Conservation (phyloP, 2,797 vertebrate species). For the Oryzias sinensis region DNA sequence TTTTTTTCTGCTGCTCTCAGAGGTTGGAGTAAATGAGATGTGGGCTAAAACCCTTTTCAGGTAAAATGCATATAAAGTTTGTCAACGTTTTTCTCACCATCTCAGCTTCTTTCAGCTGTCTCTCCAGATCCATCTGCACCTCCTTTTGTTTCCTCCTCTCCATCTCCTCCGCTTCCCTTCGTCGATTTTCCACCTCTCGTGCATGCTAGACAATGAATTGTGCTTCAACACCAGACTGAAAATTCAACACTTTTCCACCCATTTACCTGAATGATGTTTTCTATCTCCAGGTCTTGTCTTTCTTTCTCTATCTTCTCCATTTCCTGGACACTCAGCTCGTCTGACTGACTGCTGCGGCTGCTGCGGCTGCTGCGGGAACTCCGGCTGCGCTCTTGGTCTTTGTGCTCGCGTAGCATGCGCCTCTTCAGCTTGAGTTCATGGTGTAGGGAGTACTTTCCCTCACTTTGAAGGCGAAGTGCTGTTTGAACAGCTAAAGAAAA, state of each 20-base stretch:
- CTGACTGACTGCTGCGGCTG: conserved; percentile 65
- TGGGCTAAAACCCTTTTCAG: conserved; percentile 23
- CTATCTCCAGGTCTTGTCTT: conserved; percentile 65
- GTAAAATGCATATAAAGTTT: conserved; percentile 26
- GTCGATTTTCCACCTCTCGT: conserved; percentile 63
- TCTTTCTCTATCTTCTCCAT: conserved; percentile 53
- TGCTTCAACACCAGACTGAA: too few relatives aligned
- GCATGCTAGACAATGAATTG: conserved; percentile 57
- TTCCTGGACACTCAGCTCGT: conserved; percentile 52
- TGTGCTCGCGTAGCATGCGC: conserved; percentile 66
- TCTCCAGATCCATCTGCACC: conserved; percentile 74
- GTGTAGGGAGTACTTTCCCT: conserved; percentile 72
- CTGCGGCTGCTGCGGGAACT: conserved; percentile 57
- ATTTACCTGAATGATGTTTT: conserved; percentile 72
- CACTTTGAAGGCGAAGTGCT: conserved; percentile 69
- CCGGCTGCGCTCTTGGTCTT: conserved; percentile 54
- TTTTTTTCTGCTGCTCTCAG: conserved; percentile 14
- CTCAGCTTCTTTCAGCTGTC: conserved; percentile 71
- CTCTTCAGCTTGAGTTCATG: conserved; percentile 76
- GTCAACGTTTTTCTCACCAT: conserved; percentile 48
- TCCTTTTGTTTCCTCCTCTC: conserved; percentile 68
- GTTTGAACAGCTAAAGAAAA: conserved; percentile 72
- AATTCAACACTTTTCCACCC: too few relatives aligned
- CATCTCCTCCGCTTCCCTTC: conserved; percentile 65
- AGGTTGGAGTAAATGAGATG: conserved; percentile 14